A percentile compares a stretch with the other conserved stretches of the same genome.
Conservation (phyloP, 2,797 vertebrate species). For the Scarus forsteni region DNA sequence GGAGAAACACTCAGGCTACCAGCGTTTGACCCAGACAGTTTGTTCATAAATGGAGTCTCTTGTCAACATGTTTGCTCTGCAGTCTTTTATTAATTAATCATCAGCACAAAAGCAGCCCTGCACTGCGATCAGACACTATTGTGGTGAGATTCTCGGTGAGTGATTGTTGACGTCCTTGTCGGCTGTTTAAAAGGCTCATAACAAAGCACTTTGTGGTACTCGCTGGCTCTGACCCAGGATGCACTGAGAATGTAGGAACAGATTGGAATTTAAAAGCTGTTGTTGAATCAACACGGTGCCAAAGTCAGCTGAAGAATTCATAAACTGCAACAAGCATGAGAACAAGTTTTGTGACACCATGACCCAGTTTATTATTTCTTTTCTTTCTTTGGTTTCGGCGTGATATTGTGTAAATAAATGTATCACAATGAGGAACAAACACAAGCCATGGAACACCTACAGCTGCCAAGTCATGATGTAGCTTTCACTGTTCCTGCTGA, state of each 20-base stretch:
- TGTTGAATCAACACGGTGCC: background rate
- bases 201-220: background rate
- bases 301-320: background rate
- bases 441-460: background rate
- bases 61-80: background rate
- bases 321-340: background rate
- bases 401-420: background rate
- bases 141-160: background rate
- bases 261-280: constrained; percentile 14
- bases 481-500: background rate
- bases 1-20: background rate
- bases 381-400: background rate
- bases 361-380: constrained; percentile 1
- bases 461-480: background rate
- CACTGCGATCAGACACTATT: background rate
- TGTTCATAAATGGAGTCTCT: background rate
- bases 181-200: background rate
- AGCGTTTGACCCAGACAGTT: constrained; percentile 5
- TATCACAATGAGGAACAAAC: background rate
- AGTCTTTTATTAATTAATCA: background rate
- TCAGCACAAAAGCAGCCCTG: background rate
- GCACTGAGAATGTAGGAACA: constrained; percentile 4
- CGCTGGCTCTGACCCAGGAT: background rate
- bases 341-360: background rate
- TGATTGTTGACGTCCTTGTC: background rate